These are phyloP conservation scores for Oscheius sp. DNA, from an alignment of 2,888 invertebrate species.

Conservation along the genomic window DNA sequence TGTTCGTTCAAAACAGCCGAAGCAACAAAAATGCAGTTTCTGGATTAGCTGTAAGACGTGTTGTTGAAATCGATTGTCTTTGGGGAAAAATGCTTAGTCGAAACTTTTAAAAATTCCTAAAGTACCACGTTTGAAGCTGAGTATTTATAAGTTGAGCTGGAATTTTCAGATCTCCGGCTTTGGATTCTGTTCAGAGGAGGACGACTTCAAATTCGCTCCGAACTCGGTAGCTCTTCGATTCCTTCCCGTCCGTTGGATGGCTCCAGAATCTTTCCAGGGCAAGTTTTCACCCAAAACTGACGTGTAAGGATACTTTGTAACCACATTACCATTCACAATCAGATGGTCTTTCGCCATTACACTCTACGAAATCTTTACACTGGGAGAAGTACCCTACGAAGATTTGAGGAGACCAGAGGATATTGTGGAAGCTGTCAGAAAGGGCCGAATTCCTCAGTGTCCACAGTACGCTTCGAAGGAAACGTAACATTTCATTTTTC, in stretches of 20 bases:
- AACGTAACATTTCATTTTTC: slow-evolving; percentile 41
- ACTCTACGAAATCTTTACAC: slow-evolving; percentile 58
- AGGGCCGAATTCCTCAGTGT: slow-evolving; percentile 50
- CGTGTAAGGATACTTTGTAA: slow-evolving; percentile 21
- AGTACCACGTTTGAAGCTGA: too few species aligned
- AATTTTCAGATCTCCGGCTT: slow-evolving; percentile 54
- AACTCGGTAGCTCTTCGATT: slow-evolving; percentile 49
- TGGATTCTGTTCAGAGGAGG: slow-evolving; percentile 58
- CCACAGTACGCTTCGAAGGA: slow-evolving; percentile 59
- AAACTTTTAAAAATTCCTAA: too few species aligned
- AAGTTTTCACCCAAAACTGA: slow-evolving; percentile 55
- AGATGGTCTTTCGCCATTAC: slow-evolving; percentile 62
- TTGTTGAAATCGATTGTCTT: too few species aligned
- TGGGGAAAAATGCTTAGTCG: too few species aligned
- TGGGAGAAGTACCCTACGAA: slow-evolving; percentile 58
- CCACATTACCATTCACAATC: neutral
- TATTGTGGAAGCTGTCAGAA: slow-evolving; percentile 51
- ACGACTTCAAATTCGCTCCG: slow-evolving; percentile 51
- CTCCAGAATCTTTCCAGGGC: slow-evolving; percentile 60
- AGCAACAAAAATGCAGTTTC: too few species aligned
- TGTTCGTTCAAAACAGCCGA: too few species aligned
- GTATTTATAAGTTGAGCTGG: too few species aligned
- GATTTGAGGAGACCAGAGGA: slow-evolving; percentile 55
- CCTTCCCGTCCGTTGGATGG: slow-evolving; percentile 60
- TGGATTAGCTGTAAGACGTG: too few species aligned